These are phyloP conservation scores for Camponotus vicinus DNA, from an alignment of 1,140 invertebrate genomes.

Conservation along the genomic window DNA sequence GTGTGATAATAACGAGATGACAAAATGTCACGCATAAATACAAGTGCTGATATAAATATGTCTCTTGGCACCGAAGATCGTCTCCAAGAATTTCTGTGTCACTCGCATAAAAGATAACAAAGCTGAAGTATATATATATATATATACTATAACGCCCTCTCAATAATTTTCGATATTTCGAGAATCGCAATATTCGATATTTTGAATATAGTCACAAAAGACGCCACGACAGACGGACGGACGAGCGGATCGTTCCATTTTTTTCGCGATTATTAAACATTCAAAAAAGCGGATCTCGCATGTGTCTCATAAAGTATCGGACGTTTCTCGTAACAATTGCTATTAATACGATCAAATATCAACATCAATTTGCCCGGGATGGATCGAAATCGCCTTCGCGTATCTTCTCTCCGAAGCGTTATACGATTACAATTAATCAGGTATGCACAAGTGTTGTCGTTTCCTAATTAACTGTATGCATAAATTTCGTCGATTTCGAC, in stretches of 20 bases:
- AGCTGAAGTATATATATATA: too few relatives aligned
- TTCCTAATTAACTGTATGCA: too few relatives aligned
- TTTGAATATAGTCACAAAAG: background rate
- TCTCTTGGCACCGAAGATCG: background rate
- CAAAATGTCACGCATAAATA: conserved; percentile 35
- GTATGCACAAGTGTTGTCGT: too few relatives aligned
- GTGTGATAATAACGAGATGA: conserved; percentile 7
- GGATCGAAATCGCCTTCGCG: background rate
- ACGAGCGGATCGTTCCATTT: background rate
- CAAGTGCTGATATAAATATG: background rate
- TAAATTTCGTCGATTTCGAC: background rate
- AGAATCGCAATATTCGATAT: conserved; percentile 4
- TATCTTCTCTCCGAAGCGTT: background rate
- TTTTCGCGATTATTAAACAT: background rate
- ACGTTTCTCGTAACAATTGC: background rate
- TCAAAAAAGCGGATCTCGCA: background rate
- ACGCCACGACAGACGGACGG: too few relatives aligned
- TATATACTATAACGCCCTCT: conserved; percentile 12
- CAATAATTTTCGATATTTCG: background rate
- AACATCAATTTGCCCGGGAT: background rate
- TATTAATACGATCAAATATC: too few relatives aligned
- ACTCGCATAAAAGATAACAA: too few relatives aligned
- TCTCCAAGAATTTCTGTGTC: too few relatives aligned
- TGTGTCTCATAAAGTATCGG: background rate
- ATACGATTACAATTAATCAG: too few relatives aligned